These are phyloP conservation scores for Himalopsyche kuldschensis DNA, from an alignment of 2,888 invertebrate genomes.

Conservation along the genomic window DNA sequence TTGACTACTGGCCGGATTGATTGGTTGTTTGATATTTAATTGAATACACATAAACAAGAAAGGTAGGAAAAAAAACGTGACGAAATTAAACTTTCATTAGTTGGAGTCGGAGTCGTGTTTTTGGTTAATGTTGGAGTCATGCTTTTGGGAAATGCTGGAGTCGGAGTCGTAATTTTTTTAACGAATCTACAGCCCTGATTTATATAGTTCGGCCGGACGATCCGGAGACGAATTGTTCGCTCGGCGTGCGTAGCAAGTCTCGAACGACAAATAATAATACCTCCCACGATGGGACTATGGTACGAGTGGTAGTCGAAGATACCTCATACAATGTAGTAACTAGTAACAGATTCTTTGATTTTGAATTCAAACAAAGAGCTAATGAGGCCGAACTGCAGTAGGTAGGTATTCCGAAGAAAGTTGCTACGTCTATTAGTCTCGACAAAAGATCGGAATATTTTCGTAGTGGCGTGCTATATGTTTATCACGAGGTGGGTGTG, in stretches of 20 bases:
- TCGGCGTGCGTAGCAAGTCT: not conserved
- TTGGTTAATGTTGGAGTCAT: too few relatives aligned
- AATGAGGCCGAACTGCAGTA: slow-evolving; percentile 23
- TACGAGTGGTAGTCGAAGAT: not conserved
- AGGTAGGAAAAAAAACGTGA: too few relatives aligned
- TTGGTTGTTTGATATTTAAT: too few relatives aligned
- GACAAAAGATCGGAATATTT: not conserved
- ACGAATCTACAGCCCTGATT: too few relatives aligned
- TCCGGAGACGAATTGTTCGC: not conserved
- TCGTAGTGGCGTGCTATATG: not conserved
- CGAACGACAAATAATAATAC: slow-evolving; percentile 9
- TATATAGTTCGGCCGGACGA: not conserved
- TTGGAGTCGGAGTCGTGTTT: too few relatives aligned
- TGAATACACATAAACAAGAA: too few relatives aligned
- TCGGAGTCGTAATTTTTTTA: too few relatives aligned
- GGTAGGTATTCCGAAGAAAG: slow-evolving; percentile 10
- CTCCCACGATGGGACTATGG: slow-evolving; percentile 26
- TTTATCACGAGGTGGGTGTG: too few relatives aligned
- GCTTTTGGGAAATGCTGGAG: too few relatives aligned
- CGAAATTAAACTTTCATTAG: too few relatives aligned
- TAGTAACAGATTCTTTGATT: slow-evolving; percentile 10
- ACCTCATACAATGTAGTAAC: slow-evolving; percentile 18
- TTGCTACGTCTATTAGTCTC: not conserved
- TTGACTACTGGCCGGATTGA: too few relatives aligned
- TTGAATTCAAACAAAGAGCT: slow-evolving; percentile 34